A percentile compares a stretch with the other conserved stretches of the same genome.
phyloP scores from a whole-genome alignment of 2,113 vertebrate genomes.

The Lasiurus cinereus region DNA sequence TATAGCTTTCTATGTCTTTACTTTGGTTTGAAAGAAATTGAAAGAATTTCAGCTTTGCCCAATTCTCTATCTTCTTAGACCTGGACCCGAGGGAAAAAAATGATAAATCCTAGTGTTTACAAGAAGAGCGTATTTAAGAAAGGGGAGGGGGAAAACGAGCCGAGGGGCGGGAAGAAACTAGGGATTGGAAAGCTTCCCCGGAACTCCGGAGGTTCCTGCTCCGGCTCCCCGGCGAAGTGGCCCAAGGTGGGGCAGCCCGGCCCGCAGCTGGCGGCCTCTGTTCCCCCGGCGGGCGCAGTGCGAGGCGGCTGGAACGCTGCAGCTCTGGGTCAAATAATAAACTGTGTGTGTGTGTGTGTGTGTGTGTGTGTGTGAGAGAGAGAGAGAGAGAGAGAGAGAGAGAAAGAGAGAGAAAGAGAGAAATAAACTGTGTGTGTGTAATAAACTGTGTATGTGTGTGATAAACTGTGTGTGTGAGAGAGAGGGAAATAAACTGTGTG shows the following conservation, averaged over 20 bases:
- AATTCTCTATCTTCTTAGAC: slow-evolving; percentile 22
- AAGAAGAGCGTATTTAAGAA: background rate
- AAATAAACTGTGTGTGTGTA: too few relatives aligned
- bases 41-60: background rate
- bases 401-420: too few relatives aligned
- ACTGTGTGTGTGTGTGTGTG: background rate
- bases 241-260: accelerated
- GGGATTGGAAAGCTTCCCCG: background rate
- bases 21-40: background rate
- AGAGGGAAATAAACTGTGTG: too few relatives aligned
- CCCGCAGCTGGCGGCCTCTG: background rate
- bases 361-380: background rate
- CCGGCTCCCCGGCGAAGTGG: too few relatives aligned
- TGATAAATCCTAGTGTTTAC: too few relatives aligned
- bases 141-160: background rate
- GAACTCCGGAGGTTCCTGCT: background rate
- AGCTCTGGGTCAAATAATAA: background rate
- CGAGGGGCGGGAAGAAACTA: accelerated
- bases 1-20: background rate
- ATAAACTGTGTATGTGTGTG: too few relatives aligned
- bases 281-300: accelerated
- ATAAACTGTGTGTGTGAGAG: too few relatives aligned
- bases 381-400: too few relatives aligned
- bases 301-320: background rate
- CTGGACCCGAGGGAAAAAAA: background rate